Evolutionary conservation across 1,140 invertebrate species (phyloP).

Genomic region (Drosophila kurseongensis): DNA sequence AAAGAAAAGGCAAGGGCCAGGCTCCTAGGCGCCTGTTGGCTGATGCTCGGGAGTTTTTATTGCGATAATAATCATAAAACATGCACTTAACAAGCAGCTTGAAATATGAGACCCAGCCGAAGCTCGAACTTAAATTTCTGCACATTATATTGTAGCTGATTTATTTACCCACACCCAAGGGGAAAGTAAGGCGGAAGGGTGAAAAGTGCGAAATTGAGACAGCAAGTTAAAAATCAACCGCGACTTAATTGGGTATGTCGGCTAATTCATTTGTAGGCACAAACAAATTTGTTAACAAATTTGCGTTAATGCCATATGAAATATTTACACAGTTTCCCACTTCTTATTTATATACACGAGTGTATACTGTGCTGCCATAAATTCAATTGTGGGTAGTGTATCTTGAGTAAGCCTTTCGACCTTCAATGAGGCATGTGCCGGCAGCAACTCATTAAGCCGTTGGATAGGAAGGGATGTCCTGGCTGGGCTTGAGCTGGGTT

Average conservation of each 20-base stretch:
- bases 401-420: conserved; percentile 75
- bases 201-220: conserved; percentile 16
- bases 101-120: conserved; percentile 71
- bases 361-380: conserved; percentile 67
- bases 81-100: conserved; percentile 83
- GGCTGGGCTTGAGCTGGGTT: conserved; percentile 4
- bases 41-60: conserved; percentile 64
- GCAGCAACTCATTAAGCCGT: conserved; percentile 74
- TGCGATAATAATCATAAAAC: conserved; percentile 83
- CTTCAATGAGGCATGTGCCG: conserved; percentile 81
- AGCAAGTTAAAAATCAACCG: conserved; percentile 50
- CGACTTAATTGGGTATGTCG: conserved; percentile 62
- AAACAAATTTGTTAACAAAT: conserved; percentile 83
- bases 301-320: conserved; percentile 77
- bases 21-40: conserved; percentile 46
- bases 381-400: conserved; percentile 66
- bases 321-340: conserved; percentile 62
- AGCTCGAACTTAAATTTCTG: conserved; percentile 74
- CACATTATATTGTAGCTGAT: conserved; percentile 73
- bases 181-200: background rate
- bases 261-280: conserved; percentile 80
- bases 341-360: conserved; percentile 5
- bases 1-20: background rate
- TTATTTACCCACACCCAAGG: conserved; percentile 49
- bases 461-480: conserved; percentile 28